Conservation (phyloP, 35 echinoderm and acorn worm species). For the Ophiothrix spiculata region DNA sequence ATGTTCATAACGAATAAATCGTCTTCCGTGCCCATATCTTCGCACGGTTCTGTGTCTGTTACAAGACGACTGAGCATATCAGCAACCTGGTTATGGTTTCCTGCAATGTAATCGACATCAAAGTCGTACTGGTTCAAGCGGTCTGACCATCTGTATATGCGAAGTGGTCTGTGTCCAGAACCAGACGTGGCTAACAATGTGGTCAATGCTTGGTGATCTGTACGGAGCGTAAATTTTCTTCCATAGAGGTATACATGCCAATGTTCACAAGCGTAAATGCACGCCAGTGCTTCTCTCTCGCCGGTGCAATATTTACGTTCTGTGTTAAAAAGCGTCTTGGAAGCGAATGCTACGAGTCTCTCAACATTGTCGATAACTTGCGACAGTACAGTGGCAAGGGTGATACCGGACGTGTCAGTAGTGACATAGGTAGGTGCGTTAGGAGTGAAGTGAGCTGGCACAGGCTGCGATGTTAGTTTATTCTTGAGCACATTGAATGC, state of each 20-base stretch:
- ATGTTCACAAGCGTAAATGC: conserved; percentile 40
- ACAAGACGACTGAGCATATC: conserved; percentile 18
- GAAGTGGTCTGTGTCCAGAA: conserved; percentile 48
- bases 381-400: conserved; percentile 34
- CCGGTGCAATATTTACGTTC: conserved; percentile 17
- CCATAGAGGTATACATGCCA: conserved; percentile 58
- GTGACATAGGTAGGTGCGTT: conserved; percentile 17
- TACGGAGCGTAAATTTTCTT: conserved; percentile 37
- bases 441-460: conserved; percentile 32
- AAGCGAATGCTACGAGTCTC: conserved; percentile 20
- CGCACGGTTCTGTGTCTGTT: not conserved
- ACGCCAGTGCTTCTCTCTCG: conserved; percentile 29
- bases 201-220: conserved; percentile 47
- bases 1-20: not conserved
- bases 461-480: not conserved
- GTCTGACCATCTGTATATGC: conserved; percentile 29
- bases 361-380: not conserved
- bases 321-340: not conserved
- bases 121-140: conserved; percentile 39
- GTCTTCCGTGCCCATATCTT: not conserved
- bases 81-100: conserved; percentile 26
- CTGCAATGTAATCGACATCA: conserved; percentile 33
- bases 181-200: conserved; percentile 38
- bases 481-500: conserved; percentile 37
- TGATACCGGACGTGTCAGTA: conserved; percentile 43